Evolutionary conservation across 2,797 vertebrate genomes (phyloP).

Genomic region (Artibeus lituratus): DNA sequence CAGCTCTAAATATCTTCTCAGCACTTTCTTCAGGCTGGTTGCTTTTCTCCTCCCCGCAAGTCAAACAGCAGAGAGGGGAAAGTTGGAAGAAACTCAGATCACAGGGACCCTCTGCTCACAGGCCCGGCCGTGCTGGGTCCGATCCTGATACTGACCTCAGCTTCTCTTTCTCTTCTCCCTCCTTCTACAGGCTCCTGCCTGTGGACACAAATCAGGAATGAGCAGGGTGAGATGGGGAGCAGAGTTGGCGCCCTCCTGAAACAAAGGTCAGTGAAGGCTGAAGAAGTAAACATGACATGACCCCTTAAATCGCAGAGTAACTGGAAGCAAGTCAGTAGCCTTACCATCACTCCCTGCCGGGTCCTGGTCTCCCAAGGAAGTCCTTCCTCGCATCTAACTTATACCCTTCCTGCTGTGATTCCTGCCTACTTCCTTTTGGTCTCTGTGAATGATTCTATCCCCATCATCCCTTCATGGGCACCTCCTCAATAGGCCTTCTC

Average conservation of each 20-base stretch:
- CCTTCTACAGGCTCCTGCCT: not conserved
- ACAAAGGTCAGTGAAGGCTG: not conserved
- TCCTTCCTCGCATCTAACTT: slow-evolving; percentile 29
- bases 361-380: not conserved
- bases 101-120: not conserved
- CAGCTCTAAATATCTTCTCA: not conserved
- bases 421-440: not conserved
- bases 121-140: not conserved
- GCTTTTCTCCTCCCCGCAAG: not conserved
- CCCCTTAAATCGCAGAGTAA: not conserved
- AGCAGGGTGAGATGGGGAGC: not conserved
- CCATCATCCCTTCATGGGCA: not conserved
- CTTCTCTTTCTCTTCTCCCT: not conserved
- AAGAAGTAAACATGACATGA: not conserved
- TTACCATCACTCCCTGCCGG: not conserved
- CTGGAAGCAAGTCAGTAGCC: not conserved
- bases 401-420: not conserved
- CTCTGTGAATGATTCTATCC: not conserved
- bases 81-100: not conserved
- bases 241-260: not conserved
- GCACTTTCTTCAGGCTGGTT: not conserved
- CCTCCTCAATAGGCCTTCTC: slow-evolving; percentile 20
- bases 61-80: not conserved
- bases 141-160: not conserved
- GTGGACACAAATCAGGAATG: not conserved